Percentiles rank a stretch among this genome's conserved stretches.
These are phyloP conservation scores for Lottia scabra DNA, from an alignment of 2,888 invertebrate genomes.

Conservation along the genomic window DNA sequence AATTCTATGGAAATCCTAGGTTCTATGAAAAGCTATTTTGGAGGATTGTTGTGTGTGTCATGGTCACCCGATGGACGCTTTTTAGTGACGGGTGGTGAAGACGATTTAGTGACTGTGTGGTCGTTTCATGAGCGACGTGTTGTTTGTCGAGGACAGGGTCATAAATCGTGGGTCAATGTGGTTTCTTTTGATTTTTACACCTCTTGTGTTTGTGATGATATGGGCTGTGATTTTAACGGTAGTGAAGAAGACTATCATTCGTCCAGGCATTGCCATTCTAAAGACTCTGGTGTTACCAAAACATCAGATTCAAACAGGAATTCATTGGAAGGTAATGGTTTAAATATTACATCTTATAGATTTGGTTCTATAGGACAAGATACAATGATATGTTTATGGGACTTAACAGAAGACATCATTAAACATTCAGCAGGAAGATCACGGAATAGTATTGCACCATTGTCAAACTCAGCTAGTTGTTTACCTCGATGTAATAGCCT, in stretches of 20 bases:
- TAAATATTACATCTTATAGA: slow-evolving; percentile 77
- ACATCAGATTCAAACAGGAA: slow-evolving; percentile 31
- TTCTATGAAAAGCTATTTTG: slow-evolving; percentile 93
- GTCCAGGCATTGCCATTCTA: slow-evolving; percentile 13
- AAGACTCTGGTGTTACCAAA: slow-evolving; percentile 10
- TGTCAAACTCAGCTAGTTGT: slow-evolving; percentile 36
- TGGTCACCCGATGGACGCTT: slow-evolving; percentile 98
- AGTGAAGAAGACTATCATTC: slow-evolving; percentile 58
- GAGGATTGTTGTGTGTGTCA: slow-evolving; percentile 95
- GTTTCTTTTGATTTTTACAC: slow-evolving; percentile 81
- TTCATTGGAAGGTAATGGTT: slow-evolving; percentile 34
- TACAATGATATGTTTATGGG: slow-evolving; percentile 98
- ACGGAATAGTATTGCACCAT: slow-evolving; percentile 64
- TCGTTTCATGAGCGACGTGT: slow-evolving; percentile 91
- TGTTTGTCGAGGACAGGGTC: slow-evolving; percentile 97
- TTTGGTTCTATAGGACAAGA: slow-evolving; percentile 97
- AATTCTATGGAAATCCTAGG: slow-evolving; percentile 97
- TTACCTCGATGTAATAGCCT: slow-evolving; percentile 57
- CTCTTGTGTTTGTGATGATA: slow-evolving; percentile 74
- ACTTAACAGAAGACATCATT: slow-evolving; percentile 94
- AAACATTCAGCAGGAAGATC: slow-evolving; percentile 75
- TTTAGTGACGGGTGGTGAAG: slow-evolving; percentile 94
- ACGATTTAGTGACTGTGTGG: slow-evolving; percentile 98
- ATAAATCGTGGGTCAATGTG: slow-evolving; percentile 97
- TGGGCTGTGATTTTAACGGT: slow-evolving; percentile 71